Conservation (phyloP, 2,113 vertebrate species). For the Pituophis catenifer region DNA sequence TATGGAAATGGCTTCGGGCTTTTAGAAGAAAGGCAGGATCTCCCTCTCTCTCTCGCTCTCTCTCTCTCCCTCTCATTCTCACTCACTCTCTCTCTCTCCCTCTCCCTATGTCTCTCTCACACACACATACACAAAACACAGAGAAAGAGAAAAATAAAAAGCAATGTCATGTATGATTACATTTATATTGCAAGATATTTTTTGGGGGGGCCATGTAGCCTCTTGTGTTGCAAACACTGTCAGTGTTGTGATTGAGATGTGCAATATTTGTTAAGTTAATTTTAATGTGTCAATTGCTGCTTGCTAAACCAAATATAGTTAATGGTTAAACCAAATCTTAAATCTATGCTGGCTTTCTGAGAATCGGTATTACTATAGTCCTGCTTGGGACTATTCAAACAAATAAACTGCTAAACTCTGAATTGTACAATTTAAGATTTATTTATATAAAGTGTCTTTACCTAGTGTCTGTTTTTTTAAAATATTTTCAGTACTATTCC, state of each 20-base stretch:
- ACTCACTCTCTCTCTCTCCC: too few relatives aligned
- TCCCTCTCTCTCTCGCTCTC: too few relatives aligned
- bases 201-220: not conserved
- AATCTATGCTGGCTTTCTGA: not conserved
- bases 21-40: not conserved
- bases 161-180: not conserved
- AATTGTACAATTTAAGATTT: not conserved
- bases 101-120: too few relatives aligned
- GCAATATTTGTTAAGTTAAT: not conserved
- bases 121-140: not conserved
- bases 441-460: not conserved
- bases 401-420: too few relatives aligned
- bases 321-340: not conserved
- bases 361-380: not conserved
- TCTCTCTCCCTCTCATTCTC: too few relatives aligned
- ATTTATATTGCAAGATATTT: not conserved
- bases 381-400: not conserved
- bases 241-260: not conserved
- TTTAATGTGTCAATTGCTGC: not conserved
- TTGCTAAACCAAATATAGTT: not conserved
- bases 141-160: not conserved
- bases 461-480: not conserved
- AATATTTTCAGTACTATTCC: not conserved
- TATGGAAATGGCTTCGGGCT: not conserved
- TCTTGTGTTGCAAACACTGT: not conserved